Percentiles rank a stretch among this genome's conserved stretches.
Evolutionary conservation across 1,140 invertebrate species (phyloP).

Genomic region (Steinernema feltiae): DNA sequence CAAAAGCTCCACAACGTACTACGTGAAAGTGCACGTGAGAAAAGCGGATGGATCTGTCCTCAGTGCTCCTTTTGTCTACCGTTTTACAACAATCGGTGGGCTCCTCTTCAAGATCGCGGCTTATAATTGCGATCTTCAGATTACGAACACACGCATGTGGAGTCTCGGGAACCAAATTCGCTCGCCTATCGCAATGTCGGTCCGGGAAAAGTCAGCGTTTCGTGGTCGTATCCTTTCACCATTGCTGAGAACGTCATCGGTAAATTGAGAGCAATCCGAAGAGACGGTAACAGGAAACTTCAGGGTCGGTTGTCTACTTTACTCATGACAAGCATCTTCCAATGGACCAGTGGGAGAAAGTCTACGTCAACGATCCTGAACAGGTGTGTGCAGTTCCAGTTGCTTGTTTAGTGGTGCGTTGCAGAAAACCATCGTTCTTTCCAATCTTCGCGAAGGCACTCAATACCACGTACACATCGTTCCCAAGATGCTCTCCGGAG

Average conservation of each 20-base stretch:
- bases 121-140: slow-evolving; percentile 22
- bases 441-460: slow-evolving; percentile 33
- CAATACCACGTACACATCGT: slow-evolving; percentile 45
- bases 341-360: slow-evolving; percentile 39
- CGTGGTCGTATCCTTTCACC: slow-evolving; percentile 42
- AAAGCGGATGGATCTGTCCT: slow-evolving; percentile 43
- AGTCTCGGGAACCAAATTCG: slow-evolving; percentile 35
- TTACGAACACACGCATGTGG: slow-evolving; percentile 18
- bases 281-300: not conserved
- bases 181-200: slow-evolving; percentile 44
- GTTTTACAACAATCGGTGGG: slow-evolving; percentile 52
- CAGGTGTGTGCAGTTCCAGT: slow-evolving; percentile 28
- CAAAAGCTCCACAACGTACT: slow-evolving; percentile 51
- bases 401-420: not conserved
- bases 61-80: slow-evolving; percentile 46
- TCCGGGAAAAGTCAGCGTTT: slow-evolving; percentile 36
- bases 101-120: not conserved
- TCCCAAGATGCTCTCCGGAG: slow-evolving; percentile 33
- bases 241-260: slow-evolving; percentile 36
- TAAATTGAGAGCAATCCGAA: not conserved
- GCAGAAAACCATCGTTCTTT: slow-evolving; percentile 41
- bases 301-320: slow-evolving; percentile 38
- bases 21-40: slow-evolving; percentile 47
- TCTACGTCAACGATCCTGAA: slow-evolving; percentile 32
- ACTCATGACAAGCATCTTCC: slow-evolving; percentile 39